Evolutionary conservation across 1,140 invertebrate species (phyloP).

Genomic region (Paralvinella palmiformis): DNA sequence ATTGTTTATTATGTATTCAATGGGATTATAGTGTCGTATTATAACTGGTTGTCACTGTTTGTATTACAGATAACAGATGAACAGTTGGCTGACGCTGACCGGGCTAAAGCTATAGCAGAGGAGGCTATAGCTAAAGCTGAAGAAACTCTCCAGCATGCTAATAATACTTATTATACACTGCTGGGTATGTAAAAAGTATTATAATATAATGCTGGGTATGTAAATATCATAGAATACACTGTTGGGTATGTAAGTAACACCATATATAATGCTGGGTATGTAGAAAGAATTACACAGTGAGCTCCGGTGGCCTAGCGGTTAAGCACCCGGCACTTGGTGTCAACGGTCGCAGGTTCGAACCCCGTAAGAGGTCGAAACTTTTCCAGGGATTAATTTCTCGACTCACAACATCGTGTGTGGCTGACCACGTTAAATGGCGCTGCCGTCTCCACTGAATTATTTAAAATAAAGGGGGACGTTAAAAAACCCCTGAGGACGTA

Average conservation of each 20-base stretch:
- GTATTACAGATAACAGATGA: constrained; percentile 56
- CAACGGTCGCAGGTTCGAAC: too few relatives aligned
- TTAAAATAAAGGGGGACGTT: too few relatives aligned
- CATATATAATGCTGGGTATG: not conserved
- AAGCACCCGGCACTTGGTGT: too few relatives aligned
- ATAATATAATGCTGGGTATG: not conserved
- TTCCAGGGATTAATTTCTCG: too few relatives aligned
- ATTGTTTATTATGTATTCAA: too few relatives aligned
- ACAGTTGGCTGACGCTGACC: constrained; percentile 63
- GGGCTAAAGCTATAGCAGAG: constrained; percentile 66
- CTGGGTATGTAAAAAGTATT: constrained; percentile 62
- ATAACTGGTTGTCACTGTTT: too few relatives aligned
- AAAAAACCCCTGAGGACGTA: too few relatives aligned
- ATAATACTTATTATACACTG: constrained; percentile 75
- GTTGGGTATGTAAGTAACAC: not conserved
- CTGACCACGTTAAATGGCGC: too few relatives aligned
- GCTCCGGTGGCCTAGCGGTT: too few relatives aligned
- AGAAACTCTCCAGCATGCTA: constrained; percentile 77
- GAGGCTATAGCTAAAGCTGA: constrained; percentile 77
- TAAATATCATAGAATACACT: not conserved
- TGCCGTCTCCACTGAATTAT: too few relatives aligned
- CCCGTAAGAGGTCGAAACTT: too few relatives aligned
- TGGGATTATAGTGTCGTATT: not conserved
- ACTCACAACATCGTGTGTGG: too few relatives aligned
- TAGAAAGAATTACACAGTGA: not conserved